phyloP scores from a whole-genome alignment of 2,888 invertebrate genomes.

The Epinotia nisella region DNA sequence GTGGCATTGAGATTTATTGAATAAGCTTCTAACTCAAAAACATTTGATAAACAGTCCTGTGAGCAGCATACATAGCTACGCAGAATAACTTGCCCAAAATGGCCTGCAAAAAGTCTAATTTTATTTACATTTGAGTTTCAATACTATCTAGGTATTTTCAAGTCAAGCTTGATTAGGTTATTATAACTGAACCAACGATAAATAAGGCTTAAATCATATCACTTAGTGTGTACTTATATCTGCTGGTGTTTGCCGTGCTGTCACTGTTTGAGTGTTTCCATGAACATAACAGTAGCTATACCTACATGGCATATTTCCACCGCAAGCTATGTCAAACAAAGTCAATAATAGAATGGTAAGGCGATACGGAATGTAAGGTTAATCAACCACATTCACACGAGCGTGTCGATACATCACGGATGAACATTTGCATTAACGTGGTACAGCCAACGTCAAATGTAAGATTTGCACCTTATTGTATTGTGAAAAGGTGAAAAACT shows the following conservation, averaged over 20 bases:
- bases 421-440: constrained; percentile 27
- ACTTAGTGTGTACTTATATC: neutral
- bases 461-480: too few species aligned
- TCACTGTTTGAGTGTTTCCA: neutral
- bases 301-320: neutral
- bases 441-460: neutral
- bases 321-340: constrained; percentile 4
- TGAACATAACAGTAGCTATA: neutral
- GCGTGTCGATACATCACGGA: constrained; percentile 23
- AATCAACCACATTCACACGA: constrained; percentile 34
- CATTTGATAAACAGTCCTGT: too few species aligned
- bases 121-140: too few species aligned
- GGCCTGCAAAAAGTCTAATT: too few species aligned
- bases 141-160: neutral
- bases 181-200: neutral
- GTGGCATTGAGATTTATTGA: too few species aligned
- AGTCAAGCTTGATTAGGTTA: too few species aligned
- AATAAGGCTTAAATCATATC: neutral
- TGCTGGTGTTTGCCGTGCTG: too few species aligned
- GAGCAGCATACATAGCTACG: too few species aligned
- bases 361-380: constrained; percentile 33
- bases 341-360: constrained; percentile 28
- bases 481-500: too few species aligned
- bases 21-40: too few species aligned
- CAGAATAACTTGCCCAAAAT: too few species aligned